Evolutionary conservation across 2,797 vertebrate species (phyloP), one percentile per base, ranked within the genome.

Genomic region (Sciaenops ocellatus): DNA sequence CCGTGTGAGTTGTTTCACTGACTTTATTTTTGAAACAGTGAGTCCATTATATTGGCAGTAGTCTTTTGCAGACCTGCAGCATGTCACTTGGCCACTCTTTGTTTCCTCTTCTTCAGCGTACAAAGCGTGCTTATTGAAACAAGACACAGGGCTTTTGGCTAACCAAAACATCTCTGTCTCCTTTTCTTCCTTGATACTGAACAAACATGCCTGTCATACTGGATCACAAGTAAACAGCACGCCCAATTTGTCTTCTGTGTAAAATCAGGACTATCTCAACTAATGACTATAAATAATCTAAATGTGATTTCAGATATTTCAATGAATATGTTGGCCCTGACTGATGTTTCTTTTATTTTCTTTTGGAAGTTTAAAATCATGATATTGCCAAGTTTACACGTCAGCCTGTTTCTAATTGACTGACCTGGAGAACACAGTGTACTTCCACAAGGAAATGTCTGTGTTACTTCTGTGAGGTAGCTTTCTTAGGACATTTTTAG

Each of bases 81-180:
- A 75, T 87, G 71, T 87, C 79, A 80, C 89, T 87, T 78, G 52
- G 63, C 66, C 48, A 57, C 57, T 64, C 56, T 90, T 87, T 68
- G 73, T 81, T 90, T 90, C 65, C 34, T 79, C 30, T 46, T 81
- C 82, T 69, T 76, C 69, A 76, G 73, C 59, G 61, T 79, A 74
- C 61, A 83, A 77, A 76, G 69, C 80, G 56, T 82, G 79, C 91
- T 92, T 91, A 90, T 90, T 88, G 72, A 86, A 85, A 82, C 79
- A 89, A 85, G 82, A 80, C 63, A 28, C 18, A 28, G 79, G 20
- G 74, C 73, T 76, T 60, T 76, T 93, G 89, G 90, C 90, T 76
- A 87, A 82, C 55, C 20, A 10, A 30, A 64, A 28, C 24, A 42
- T 78, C 73, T 85, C 76, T 54, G 67, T 91, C 79, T 84, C 55